Percentiles rank a stretch among this genome's conserved stretches.
Conservation (phyloP, 2,113 vertebrate species). For the Takifugu flavidus region DNA sequence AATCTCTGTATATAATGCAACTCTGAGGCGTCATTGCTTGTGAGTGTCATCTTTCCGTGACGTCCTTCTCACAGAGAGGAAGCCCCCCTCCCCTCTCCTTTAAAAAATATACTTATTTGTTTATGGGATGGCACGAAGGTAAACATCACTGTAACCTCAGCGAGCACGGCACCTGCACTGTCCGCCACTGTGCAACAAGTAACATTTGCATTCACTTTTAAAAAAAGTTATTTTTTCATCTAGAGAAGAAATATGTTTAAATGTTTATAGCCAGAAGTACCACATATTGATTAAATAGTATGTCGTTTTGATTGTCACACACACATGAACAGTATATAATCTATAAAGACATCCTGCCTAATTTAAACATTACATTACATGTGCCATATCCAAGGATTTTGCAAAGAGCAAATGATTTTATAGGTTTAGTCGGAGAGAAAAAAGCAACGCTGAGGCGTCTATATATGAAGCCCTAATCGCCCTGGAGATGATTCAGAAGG, state of each 20-base stretch:
- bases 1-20: constrained; percentile 75
- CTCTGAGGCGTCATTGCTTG: constrained; percentile 69
- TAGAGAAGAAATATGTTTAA: constrained; percentile 67
- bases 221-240: constrained; percentile 67
- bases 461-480: not conserved
- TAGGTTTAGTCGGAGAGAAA: constrained; percentile 39
- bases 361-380: constrained; percentile 57
- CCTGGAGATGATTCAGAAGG: not conserved
- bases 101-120: constrained; percentile 57
- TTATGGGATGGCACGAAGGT: constrained; percentile 60
- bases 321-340: constrained; percentile 12
- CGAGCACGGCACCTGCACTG: constrained; percentile 73
- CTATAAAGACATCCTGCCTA: constrained; percentile 56
- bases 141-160: constrained; percentile 60
- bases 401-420: constrained; percentile 44
- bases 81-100: constrained; percentile 25
- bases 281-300: constrained; percentile 56
- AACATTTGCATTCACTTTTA: constrained; percentile 55
- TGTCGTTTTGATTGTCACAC: constrained; percentile 51
- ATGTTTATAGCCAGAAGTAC: constrained; percentile 60
- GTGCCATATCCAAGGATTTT: constrained; percentile 72
- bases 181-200: constrained; percentile 74
- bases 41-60: constrained; percentile 75
- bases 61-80: constrained; percentile 57
- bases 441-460: not conserved